Percentiles rank a stretch among this genome's conserved stretches.
Conservation (phyloP, 2,113 vertebrate species). For the Barnardius zonarius region DNA sequence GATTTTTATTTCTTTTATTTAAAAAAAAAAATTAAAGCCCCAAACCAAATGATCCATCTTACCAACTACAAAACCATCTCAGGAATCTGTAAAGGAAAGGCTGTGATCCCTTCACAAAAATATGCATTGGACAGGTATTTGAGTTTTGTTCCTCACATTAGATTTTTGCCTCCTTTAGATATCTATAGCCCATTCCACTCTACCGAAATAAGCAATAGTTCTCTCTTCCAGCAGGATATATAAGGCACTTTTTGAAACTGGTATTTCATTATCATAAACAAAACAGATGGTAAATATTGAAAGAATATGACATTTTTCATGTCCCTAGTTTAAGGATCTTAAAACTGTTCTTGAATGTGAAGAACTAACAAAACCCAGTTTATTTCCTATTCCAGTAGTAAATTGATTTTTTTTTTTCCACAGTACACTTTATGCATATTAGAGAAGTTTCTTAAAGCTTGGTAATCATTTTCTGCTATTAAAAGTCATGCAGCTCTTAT, state of each 20-base stretch:
- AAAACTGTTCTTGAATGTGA: not conserved
- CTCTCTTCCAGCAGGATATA: not conserved
- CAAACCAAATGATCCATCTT: not conserved
- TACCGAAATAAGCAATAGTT: not conserved
- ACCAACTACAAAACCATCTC: not conserved
- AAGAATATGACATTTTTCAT: not conserved
- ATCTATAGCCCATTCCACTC: not conserved
- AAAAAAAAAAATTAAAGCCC: not conserved
- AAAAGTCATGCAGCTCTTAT: not conserved
- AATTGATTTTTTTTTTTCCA: not conserved
- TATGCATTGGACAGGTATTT: not conserved
- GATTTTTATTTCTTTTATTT: slow-evolving; percentile 34
- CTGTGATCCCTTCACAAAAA: not conserved
- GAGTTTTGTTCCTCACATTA: not conserved
- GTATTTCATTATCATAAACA: not conserved
- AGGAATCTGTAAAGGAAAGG: not conserved
- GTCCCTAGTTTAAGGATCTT: not conserved
- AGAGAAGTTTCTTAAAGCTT: not conserved
- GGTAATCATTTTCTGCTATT: not conserved
- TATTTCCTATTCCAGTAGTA: not conserved
- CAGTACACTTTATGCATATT: not conserved
- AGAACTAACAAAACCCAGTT: not conserved
- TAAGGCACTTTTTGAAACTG: not conserved
- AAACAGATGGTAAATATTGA: not conserved
- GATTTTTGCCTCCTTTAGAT: not conserved